Percentiles rank a stretch among this genome's conserved stretches.
These are phyloP conservation scores for Drosophila ochracea DNA, from an alignment of 2,888 invertebrate genomes.

Conservation along the genomic window DNA sequence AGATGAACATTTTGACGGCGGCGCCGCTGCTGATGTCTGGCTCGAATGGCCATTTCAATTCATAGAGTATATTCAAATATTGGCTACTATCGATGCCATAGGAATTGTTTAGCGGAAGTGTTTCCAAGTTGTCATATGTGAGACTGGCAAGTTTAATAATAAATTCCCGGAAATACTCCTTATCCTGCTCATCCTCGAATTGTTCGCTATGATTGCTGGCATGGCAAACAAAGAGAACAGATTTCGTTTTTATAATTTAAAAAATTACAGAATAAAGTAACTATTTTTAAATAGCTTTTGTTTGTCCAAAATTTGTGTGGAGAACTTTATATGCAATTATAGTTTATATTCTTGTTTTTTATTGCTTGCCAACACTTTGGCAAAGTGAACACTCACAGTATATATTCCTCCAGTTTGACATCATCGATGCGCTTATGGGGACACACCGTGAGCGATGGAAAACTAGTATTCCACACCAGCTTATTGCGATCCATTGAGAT, in stretches of 20 bases:
- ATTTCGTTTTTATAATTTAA: too few species aligned
- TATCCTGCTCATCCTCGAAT: constrained; percentile 85
- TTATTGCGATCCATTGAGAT: constrained; percentile 91
- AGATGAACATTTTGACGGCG: constrained; percentile 86
- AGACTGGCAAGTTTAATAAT: constrained; percentile 87
- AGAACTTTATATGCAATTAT: too few species aligned
- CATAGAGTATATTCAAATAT: constrained; percentile 87
- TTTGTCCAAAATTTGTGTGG: background rate
- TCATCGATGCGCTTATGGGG: constrained; percentile 87
- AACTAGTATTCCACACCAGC: constrained; percentile 90
- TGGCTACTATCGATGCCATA: constrained; percentile 86
- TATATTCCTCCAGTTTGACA: constrained; percentile 86
- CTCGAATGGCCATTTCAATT: constrained; percentile 86
- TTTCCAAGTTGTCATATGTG: constrained; percentile 87
- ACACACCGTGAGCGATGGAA: constrained; percentile 90
- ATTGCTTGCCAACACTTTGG: too few species aligned
- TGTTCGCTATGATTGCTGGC: constrained; percentile 68
- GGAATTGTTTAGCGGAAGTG: constrained; percentile 86
- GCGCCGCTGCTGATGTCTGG: constrained; percentile 87
- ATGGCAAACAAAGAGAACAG: background rate
- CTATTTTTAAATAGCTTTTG: background rate
- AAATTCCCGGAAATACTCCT: constrained; percentile 87
- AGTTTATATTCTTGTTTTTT: too few species aligned
- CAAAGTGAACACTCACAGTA: constrained; percentile 84
- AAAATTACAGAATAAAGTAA: background rate